Conservation (phyloP, 2,888 invertebrate species). For the Apotomis turbidana region DNA sequence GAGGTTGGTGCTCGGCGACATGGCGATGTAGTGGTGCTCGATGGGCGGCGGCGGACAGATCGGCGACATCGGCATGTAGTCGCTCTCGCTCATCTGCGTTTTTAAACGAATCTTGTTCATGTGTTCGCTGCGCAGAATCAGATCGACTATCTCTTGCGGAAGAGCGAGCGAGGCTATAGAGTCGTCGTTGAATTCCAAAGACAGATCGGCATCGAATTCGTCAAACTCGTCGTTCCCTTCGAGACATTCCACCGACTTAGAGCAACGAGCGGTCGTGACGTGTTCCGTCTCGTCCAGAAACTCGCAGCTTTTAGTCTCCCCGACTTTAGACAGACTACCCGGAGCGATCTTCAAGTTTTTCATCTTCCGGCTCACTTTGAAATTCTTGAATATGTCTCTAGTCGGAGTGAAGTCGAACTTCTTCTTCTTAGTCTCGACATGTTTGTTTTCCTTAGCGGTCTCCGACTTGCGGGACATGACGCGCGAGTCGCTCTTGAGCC, state of each 20-base stretch:
- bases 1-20: slow-evolving; percentile 72
- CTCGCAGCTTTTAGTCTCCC: slow-evolving; percentile 78
- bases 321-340: slow-evolving; percentile 59
- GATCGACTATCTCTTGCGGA: slow-evolving; percentile 72
- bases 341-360: slow-evolving; percentile 67
- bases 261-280: slow-evolving; percentile 63
- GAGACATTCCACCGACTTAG: slow-evolving; percentile 74
- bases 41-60: slow-evolving; percentile 61
- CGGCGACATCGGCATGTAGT: slow-evolving; percentile 78
- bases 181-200: slow-evolving; percentile 65
- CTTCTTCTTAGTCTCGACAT: slow-evolving; percentile 76
- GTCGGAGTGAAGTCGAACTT: slow-evolving; percentile 79
- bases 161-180: slow-evolving; percentile 62
- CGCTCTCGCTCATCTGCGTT: slow-evolving; percentile 59
- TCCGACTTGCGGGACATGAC: slow-evolving; percentile 70
- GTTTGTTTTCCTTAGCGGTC: slow-evolving; percentile 67
- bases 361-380: slow-evolving; percentile 74
- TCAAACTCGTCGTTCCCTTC: slow-evolving; percentile 60
- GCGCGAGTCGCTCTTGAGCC: slow-evolving; percentile 80
- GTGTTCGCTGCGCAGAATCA: slow-evolving; percentile 64
- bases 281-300: slow-evolving; percentile 70
- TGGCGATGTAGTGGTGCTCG: slow-evolving; percentile 74
- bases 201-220: slow-evolving; percentile 63
- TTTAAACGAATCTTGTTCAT: slow-evolving; percentile 58
- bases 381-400: slow-evolving; percentile 76